Evolutionary conservation across 2,888 invertebrate genomes (phyloP).

Genomic region (Argyresthia goedartella): DNA sequence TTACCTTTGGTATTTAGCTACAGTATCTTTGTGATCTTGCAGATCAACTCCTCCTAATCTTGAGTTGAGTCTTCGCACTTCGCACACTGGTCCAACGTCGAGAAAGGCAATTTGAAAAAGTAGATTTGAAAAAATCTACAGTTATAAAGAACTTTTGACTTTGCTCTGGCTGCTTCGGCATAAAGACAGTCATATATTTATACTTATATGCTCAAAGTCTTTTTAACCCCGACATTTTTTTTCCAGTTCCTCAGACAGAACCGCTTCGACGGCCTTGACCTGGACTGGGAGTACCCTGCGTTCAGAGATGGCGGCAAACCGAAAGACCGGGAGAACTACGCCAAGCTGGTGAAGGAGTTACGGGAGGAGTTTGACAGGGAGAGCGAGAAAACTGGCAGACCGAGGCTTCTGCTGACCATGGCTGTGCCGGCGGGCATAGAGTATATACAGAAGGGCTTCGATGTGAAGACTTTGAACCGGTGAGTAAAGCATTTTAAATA

Average conservation of each 20-base stretch:
- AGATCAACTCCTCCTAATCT: no score
- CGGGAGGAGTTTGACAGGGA: conserved; percentile 92
- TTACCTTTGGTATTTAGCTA: no score
- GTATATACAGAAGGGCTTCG: conserved; percentile 94
- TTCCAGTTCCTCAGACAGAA: conserved; percentile 84
- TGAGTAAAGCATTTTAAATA: conserved; percentile 42
- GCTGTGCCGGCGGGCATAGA: conserved; percentile 95
- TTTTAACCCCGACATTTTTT: background rate
- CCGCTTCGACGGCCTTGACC: conserved; percentile 92
- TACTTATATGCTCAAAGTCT: background rate
- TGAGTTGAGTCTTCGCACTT: no score
- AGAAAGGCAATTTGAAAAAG: no score
- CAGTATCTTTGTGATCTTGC: no score
- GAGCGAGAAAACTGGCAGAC: conserved; percentile 84
- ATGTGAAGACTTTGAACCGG: conserved; percentile 87
- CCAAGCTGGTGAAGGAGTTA: conserved; percentile 88
- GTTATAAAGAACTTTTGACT: no score
- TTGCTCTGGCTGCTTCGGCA: no score
- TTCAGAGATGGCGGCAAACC: conserved; percentile 85
- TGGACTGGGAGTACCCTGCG: conserved; percentile 93
- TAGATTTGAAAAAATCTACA: no score
- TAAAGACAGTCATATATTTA: no score
- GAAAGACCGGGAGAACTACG: conserved; percentile 89
- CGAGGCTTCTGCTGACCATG: conserved; percentile 86
- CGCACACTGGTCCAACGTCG: no score